A percentile compares a stretch with the other conserved stretches of the same genome.
Conservation (phyloP, 2,888 invertebrate species). For the Tinea trinotella region DNA sequence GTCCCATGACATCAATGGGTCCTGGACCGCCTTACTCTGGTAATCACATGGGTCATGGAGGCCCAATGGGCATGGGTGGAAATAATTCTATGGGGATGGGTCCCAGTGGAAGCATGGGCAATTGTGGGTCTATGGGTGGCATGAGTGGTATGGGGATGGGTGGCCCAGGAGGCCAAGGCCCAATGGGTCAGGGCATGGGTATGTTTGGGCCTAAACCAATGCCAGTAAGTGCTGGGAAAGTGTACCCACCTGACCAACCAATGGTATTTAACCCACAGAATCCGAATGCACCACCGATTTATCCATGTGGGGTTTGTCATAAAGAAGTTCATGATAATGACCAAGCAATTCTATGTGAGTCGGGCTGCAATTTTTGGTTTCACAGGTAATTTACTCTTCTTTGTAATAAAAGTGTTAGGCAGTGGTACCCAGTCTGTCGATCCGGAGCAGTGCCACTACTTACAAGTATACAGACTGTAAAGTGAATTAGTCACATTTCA, state of each 20-base stretch:
- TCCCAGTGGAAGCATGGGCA: conserved; percentile 64
- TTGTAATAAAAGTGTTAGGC: too few species aligned
- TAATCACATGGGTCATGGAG: conserved; percentile 66
- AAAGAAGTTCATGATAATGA: conserved; percentile 99
- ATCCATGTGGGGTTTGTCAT: conserved; percentile 97
- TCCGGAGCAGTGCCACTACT: too few species aligned
- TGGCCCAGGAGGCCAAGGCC: conserved; percentile 68
- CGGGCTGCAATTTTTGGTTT: conserved; percentile 99
- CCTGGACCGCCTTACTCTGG: conserved; percentile 62
- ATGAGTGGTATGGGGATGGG: conserved; percentile 71
- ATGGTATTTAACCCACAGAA: conserved; percentile 99
- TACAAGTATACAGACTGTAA: background rate
- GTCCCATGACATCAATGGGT: conserved; percentile 64
- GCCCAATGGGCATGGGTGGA: conserved; percentile 66
- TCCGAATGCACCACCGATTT: conserved; percentile 98
- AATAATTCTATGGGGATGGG: conserved; percentile 64
- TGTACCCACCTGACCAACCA: conserved; percentile 95
- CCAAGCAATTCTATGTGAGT: conserved; percentile 97
- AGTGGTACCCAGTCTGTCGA: too few species aligned
- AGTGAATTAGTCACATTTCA: too few species aligned
- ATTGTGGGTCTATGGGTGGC: conserved; percentile 62
- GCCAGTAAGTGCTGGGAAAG: conserved; percentile 92
- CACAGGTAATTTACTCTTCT: conserved; percentile 78
- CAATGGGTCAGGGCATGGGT: conserved; percentile 73
- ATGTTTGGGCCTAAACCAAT: conserved; percentile 88